These are phyloP conservation scores for Drosophila demipolita DNA, from an alignment of 2,888 invertebrate species.

Conservation along the genomic window DNA sequence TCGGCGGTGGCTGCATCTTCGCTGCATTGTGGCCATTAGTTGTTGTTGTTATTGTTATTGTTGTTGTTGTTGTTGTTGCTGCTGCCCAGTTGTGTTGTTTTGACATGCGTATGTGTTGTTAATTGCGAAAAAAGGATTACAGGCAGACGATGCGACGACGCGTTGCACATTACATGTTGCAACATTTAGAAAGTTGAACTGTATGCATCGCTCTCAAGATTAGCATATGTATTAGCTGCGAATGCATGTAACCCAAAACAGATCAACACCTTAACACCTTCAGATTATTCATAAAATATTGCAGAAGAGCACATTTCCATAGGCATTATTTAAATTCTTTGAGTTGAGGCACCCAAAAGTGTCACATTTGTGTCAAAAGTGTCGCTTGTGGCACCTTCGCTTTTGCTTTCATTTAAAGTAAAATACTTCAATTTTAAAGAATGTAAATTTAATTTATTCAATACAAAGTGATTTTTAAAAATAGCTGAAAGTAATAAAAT, in stretches of 20 bases:
- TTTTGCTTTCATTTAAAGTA: neutral
- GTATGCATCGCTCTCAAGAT: conserved; percentile 39
- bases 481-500: neutral
- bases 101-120: conserved; percentile 79
- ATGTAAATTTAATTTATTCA: neutral
- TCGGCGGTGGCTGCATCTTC: conserved; percentile 46
- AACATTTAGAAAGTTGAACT: conserved; percentile 68
- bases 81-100: conserved; percentile 74
- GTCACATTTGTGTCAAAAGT: too few relatives aligned
- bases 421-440: neutral
- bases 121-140: conserved; percentile 79
- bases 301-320: neutral
- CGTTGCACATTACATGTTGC: conserved; percentile 54
- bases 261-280: conserved; percentile 13
- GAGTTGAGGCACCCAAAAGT: too few relatives aligned
- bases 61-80: conserved; percentile 9
- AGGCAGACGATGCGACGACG: conserved; percentile 44
- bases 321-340: neutral
- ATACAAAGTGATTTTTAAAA: neutral
- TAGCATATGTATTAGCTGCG: conserved; percentile 33
- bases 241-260: conserved; percentile 9
- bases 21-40: conserved; percentile 61
- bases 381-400: neutral
- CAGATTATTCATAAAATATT: neutral
- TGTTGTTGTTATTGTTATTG: conserved; percentile 27